Conservation (phyloP, 2,888 invertebrate genomes). For the Nyleta sp. region DNA sequence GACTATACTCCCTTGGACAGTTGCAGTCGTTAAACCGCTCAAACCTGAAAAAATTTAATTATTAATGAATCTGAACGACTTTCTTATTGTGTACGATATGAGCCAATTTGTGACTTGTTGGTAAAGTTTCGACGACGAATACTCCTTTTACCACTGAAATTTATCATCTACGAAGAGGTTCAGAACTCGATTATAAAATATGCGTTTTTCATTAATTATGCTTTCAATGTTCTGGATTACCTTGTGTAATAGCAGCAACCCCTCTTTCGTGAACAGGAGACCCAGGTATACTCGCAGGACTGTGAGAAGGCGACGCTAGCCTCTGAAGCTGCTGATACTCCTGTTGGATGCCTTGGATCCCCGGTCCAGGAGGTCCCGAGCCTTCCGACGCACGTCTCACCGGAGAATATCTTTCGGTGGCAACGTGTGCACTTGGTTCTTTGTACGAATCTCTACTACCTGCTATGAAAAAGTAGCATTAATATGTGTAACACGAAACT, state of each 20-base stretch:
- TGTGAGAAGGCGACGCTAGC: conserved; percentile 80
- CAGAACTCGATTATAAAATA: too few relatives aligned
- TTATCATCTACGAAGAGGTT: too few relatives aligned
- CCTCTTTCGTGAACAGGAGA: conserved; percentile 81
- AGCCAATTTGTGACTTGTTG: too few relatives aligned
- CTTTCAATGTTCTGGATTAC: too few relatives aligned
- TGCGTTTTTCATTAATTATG: too few relatives aligned
- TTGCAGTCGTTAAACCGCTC: conserved; percentile 88
- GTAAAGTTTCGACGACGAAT: too few relatives aligned
- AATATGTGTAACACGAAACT: not conserved
- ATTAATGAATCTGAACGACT: not conserved
- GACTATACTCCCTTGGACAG: conserved; percentile 87
- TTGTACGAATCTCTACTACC: conserved; percentile 85
- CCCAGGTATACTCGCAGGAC: conserved; percentile 81
- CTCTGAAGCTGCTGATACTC: conserved; percentile 92
- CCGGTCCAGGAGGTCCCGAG: conserved; percentile 84
- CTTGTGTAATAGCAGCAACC: conserved; percentile 85
- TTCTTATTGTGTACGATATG: too few relatives aligned
- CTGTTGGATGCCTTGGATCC: conserved; percentile 87
- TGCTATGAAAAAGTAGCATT: conserved; percentile 61
- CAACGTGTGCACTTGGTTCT: conserved; percentile 83
- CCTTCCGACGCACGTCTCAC: conserved; percentile 95
- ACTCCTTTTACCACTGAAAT: too few relatives aligned
- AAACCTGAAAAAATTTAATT: conserved; percentile 84
- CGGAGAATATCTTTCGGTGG: conserved; percentile 92